These are phyloP conservation scores for Brachystomella parvula DNA, from an alignment of 1,140 invertebrate genomes.

Conservation along the genomic window DNA sequence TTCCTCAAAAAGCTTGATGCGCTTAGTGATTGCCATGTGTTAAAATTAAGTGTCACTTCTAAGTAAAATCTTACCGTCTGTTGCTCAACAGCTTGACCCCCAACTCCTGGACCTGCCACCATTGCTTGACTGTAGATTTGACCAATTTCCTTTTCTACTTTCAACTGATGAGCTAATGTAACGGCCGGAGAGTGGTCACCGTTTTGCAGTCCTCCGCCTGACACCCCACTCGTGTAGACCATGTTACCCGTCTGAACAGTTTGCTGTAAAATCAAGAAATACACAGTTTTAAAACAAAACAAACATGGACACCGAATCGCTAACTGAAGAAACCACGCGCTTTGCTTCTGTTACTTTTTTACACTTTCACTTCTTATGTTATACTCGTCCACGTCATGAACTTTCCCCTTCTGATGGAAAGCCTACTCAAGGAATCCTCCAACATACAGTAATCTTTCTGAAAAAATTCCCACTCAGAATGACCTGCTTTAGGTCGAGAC, in stretches of 20 bases:
- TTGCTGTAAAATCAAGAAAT: slow-evolving; percentile 59
- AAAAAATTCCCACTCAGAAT: neutral
- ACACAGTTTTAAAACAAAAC: too few species aligned
- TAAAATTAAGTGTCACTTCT: too few species aligned
- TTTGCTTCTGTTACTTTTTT: neutral
- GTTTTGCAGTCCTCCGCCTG: slow-evolving; percentile 30
- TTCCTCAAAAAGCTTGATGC: too few species aligned
- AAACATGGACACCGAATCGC: too few species aligned
- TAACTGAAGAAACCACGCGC: neutral
- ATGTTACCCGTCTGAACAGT: slow-evolving; percentile 80
- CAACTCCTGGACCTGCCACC: neutral
- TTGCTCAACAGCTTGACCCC: slow-evolving; percentile 36
- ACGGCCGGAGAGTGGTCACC: slow-evolving; percentile 31
- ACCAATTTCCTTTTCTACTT: slow-evolving; percentile 28
- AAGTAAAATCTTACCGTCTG: slow-evolving; percentile 37
- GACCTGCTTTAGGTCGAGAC: neutral
- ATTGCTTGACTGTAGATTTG: slow-evolving; percentile 25
- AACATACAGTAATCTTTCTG: neutral
- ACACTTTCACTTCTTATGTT: neutral
- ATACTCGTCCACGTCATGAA: neutral
- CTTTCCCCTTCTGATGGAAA: neutral
- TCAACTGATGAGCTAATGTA: slow-evolving; percentile 32
- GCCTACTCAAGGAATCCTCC: neutral
- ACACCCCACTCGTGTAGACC: slow-evolving; percentile 26
- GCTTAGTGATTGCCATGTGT: too few species aligned